Percentiles rank a stretch among this genome's conserved stretches.
These are phyloP conservation scores for Xenopus petersii DNA, from an alignment of 2,797 vertebrate species.

Conservation along the genomic window DNA sequence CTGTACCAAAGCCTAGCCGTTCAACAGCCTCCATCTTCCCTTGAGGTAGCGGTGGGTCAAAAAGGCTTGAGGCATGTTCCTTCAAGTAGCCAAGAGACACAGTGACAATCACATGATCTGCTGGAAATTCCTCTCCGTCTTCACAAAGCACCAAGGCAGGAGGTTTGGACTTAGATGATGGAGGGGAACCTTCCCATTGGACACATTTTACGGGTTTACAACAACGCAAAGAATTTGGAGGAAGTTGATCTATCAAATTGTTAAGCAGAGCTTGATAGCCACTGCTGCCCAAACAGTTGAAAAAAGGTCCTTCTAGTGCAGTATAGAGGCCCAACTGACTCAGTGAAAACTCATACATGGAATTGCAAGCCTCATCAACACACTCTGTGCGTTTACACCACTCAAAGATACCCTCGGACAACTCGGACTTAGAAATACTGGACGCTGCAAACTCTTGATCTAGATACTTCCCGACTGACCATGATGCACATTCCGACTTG, in stretches of 20 bases:
- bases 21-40: slow-evolving; percentile 56
- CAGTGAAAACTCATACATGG: slow-evolving; percentile 61
- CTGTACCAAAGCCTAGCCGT: slow-evolving; percentile 57
- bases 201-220: slow-evolving; percentile 52
- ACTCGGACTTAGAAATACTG: slow-evolving; percentile 32
- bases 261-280: slow-evolving; percentile 59
- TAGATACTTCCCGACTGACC: slow-evolving; percentile 57
- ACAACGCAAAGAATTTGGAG: slow-evolving; percentile 46
- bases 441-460: slow-evolving; percentile 53
- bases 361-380: slow-evolving; percentile 61
- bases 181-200: slow-evolving; percentile 48
- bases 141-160: slow-evolving; percentile 55
- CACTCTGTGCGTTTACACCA: slow-evolving; percentile 63
- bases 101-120: slow-evolving; percentile 60
- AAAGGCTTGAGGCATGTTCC: slow-evolving; percentile 49
- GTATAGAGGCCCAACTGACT: slow-evolving; percentile 54
- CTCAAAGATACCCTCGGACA: slow-evolving; percentile 52
- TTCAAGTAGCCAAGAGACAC: slow-evolving; percentile 59
- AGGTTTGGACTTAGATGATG: neutral
- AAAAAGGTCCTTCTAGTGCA: slow-evolving; percentile 58
- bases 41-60: slow-evolving; percentile 55
- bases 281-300: slow-evolving; percentile 55
- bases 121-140: slow-evolving; percentile 54
- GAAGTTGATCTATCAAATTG: slow-evolving; percentile 50
- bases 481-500: slow-evolving; percentile 37